Evolutionary conservation across 2,888 invertebrate genomes (phyloP).

Genomic region (Drosophila imparisetae): DNA sequence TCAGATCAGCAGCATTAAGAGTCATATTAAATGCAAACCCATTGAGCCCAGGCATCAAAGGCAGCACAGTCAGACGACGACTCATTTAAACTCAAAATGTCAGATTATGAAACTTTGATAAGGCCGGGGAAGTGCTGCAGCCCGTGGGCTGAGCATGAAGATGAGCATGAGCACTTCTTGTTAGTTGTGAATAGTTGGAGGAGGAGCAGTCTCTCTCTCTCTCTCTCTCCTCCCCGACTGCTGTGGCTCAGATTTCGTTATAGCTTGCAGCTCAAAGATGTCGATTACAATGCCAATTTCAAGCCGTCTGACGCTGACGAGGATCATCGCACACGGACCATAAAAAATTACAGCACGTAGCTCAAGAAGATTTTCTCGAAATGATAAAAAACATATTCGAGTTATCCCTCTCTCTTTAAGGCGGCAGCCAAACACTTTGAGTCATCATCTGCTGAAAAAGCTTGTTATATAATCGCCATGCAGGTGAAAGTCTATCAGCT

Average conservation of each 20-base stretch:
- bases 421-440: conserved; percentile 16
- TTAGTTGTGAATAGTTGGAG: background rate
- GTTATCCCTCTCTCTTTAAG: background rate
- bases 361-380: conserved; percentile 61
- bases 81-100: conserved; percentile 77
- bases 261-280: conserved; percentile 53
- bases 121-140: conserved; percentile 26
- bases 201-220: conserved; percentile 13
- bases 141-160: conserved; percentile 62
- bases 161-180: conserved; percentile 50
- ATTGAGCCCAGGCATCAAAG: conserved; percentile 30
- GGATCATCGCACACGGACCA: conserved; percentile 62
- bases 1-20: conserved; percentile 71
- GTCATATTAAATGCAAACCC: conserved; percentile 69
- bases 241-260: conserved; percentile 61
- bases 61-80: conserved; percentile 22
- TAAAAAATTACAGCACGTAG: conserved; percentile 70
- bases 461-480: conserved; percentile 14
- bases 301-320: conserved; percentile 67
- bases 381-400: conserved; percentile 53
- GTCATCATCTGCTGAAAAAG: conserved; percentile 18
- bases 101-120: conserved; percentile 76
- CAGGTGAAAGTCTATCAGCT: conserved; percentile 40
- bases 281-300: conserved; percentile 79
- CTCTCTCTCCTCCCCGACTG: conserved; percentile 3